Base-by-base conservation (phyloP, 2,888 invertebrate genomes). In the Eupeodes luniger region DNA sequence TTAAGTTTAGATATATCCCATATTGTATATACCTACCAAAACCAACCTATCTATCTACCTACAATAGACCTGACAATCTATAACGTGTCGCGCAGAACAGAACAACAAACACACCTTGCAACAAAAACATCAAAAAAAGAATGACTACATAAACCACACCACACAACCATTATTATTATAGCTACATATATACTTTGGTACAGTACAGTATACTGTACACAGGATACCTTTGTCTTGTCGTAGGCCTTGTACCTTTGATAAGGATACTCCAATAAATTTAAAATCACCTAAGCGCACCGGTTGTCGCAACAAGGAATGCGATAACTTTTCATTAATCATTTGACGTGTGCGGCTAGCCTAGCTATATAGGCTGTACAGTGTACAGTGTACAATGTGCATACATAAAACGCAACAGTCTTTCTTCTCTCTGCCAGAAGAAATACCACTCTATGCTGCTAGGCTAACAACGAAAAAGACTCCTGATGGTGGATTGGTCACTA, bases 231-330 rank as follows among this genome's bases (percentile, higher is more conserved):
- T 79, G 83, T 79, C 79, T 79, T 86, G 86, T 82, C 75, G 78
- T 78, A 66, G 83, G 81, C 77, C 85, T 80, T 78, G 88, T 84
- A 67, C 61, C 74, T 44, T 64, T 62, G 87, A 87, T 87, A 87
- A 87, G 87, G 72, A 80, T 66, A 78, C 51, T 70, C 69, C 74
- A 77, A 88, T 84, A 88, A 88, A 88, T 88, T 88, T 80, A 49
- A 85, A 88, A 88, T 88, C 84, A 88, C 84, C 84, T 78, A 82
- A 87, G 83, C 83, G 76, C 83, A 86, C 81, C 81, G 72, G 81
- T 81, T 84, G 84, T 85, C 88, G 85, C 81, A 81, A 81, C 85
- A 69, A 85, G 80, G 80, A 84, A 87, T 80, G 87, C 84, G 84
- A 87, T 87, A 80, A 84, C 84, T 87, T 77, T 79, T 76, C 84